A percentile compares a stretch with the other conserved stretches of the same genome.
phyloP scores from a whole-genome alignment of 2,888 invertebrate species.

The Notodonta dromedarius region DNA sequence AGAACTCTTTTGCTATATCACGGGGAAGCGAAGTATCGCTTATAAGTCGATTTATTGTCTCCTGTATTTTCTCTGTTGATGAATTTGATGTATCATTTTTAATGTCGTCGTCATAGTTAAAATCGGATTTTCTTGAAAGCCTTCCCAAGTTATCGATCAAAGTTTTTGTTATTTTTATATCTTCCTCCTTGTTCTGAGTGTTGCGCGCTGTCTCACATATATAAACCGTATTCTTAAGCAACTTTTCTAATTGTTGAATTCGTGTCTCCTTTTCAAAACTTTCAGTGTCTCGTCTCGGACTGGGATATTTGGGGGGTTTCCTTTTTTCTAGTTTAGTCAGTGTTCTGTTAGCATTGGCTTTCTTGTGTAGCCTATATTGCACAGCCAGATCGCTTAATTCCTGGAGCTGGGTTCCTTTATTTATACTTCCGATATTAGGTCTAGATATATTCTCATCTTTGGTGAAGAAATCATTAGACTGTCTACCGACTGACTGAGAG shows the following conservation, averaged over 20 bases:
- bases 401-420: conserved; percentile 61
- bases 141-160: conserved; percentile 60
- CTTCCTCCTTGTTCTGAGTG: conserved; percentile 52
- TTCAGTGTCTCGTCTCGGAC: conserved; percentile 43
- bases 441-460: conserved; percentile 62
- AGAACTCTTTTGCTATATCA: conserved; percentile 62
- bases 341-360: conserved; percentile 20
- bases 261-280: conserved; percentile 63
- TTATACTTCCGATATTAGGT: conserved; percentile 36
- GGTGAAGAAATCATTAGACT: conserved; percentile 57
- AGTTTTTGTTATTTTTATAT: conserved; percentile 66
- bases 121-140: conserved; percentile 30
- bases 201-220: conserved; percentile 54
- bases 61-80: conserved; percentile 63
- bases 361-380: conserved; percentile 23
- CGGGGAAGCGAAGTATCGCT: conserved; percentile 60
- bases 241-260: conserved; percentile 66
- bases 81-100: conserved; percentile 50
- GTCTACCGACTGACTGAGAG: conserved; percentile 53
- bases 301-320: conserved; percentile 18
- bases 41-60: conserved; percentile 64
- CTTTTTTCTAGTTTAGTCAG: conserved; percentile 14
- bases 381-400: conserved; percentile 39
- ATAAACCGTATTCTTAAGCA: conserved; percentile 71
- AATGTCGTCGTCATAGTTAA: conserved; percentile 23